phyloP scores from a whole-genome alignment of 2,888 invertebrate species.

The Charanyca ferruginea region DNA sequence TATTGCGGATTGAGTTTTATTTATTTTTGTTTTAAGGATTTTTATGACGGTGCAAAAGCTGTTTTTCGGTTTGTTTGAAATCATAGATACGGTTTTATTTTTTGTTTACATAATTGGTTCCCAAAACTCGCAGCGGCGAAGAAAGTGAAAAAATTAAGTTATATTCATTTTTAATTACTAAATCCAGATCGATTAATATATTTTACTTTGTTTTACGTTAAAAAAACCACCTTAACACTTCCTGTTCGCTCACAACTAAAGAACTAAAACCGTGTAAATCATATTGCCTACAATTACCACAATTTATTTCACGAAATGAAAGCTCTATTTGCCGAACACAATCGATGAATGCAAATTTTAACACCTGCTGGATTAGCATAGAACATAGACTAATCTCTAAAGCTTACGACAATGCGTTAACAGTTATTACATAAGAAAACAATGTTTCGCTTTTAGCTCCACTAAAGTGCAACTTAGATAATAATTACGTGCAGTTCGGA shows the following conservation, averaged over 20 bases:
- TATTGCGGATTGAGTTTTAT: slow-evolving; percentile 35
- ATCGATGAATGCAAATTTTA: slow-evolving; percentile 48
- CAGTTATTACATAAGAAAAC: slow-evolving; percentile 49
- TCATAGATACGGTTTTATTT: not conserved
- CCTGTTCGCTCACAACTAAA: too few species aligned
- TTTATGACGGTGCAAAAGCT: not conserved
- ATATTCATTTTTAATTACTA: too few species aligned
- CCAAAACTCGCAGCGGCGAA: not conserved
- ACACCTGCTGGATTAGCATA: slow-evolving; percentile 54
- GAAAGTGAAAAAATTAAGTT: not conserved
- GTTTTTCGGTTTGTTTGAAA: not conserved
- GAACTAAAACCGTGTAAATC: slow-evolving; percentile 5
- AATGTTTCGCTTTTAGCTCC: slow-evolving; percentile 23
- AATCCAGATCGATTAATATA: too few species aligned
- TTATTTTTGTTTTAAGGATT: slow-evolving; percentile 8
- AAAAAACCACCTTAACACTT: too few species aligned
- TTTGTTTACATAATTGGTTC: not conserved
- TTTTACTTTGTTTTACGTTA: too few species aligned
- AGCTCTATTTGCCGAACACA: slow-evolving; percentile 33
- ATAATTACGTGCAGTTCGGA: slow-evolving; percentile 43
- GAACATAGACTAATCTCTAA: slow-evolving; percentile 36
- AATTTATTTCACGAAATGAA: slow-evolving; percentile 36
- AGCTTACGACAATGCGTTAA: slow-evolving; percentile 19
- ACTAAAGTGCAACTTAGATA: slow-evolving; percentile 43
- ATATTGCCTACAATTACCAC: not conserved